Evolutionary conservation across 2,113 vertebrate genomes (phyloP).

Genomic region (Turnix velox): DNA sequence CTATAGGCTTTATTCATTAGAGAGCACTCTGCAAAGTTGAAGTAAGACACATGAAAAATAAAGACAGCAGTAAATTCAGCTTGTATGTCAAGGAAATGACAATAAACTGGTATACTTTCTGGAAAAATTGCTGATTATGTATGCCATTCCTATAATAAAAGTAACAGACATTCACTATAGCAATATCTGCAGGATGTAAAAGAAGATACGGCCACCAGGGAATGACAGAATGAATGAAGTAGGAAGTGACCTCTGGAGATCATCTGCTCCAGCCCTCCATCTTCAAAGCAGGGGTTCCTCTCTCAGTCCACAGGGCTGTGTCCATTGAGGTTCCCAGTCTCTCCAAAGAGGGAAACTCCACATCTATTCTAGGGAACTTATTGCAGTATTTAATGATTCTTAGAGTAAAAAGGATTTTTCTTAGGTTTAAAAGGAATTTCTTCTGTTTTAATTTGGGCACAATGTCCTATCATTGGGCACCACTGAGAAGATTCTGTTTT

Average conservation of each 20-base stretch:
- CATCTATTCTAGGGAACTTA: neutral
- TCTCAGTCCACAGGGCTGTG: neutral
- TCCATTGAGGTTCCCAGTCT: neutral
- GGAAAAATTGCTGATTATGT: neutral
- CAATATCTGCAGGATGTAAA: neutral
- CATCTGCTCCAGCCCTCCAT: neutral
- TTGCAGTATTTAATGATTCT: neutral
- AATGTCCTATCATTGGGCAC: neutral
- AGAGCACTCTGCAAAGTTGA: neutral
- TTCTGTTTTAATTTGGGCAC: neutral
- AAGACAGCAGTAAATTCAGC: neutral
- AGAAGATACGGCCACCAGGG: neutral
- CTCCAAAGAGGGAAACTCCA: neutral
- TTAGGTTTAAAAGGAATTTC: neutral
- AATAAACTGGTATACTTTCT: neutral
- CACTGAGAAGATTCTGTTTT: neutral
- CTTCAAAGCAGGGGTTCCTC: neutral
- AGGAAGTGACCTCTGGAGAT: neutral
- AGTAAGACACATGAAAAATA: neutral
- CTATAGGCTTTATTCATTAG: conserved; percentile 7
- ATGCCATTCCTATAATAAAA: neutral
- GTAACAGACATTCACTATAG: neutral
- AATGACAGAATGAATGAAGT: neutral
- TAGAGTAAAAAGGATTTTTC: neutral
- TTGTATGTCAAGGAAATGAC: neutral